Percentiles rank a stretch among this genome's conserved stretches.
phyloP scores from a whole-genome alignment of 2,797 vertebrate genomes.

The Simalia tracyae region DNA sequence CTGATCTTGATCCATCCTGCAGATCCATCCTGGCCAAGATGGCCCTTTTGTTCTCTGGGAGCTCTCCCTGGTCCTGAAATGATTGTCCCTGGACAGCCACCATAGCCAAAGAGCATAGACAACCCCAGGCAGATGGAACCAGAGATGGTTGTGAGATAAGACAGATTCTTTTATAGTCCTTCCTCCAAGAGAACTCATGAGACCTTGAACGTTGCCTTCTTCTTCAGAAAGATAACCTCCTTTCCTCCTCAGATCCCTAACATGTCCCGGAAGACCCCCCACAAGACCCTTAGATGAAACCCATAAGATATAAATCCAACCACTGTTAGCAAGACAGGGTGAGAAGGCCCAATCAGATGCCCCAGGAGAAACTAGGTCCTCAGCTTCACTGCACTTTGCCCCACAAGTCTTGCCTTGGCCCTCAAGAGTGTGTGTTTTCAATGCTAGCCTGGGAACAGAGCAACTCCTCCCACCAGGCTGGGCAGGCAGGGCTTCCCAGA shows the following conservation, averaged over 20 bases:
- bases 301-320: neutral
- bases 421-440: neutral
- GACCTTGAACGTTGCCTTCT: neutral
- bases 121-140: neutral
- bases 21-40: neutral
- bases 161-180: neutral
- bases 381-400: neutral
- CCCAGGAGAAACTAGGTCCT: neutral
- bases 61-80: neutral
- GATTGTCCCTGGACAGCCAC: neutral
- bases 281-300: neutral
- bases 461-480: neutral
- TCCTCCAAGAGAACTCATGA: neutral
- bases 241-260: neutral
- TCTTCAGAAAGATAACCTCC: neutral
- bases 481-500: neutral
- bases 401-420: neutral
- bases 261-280: neutral
- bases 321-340: neutral
- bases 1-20: neutral
- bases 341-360: neutral
- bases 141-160: neutral
- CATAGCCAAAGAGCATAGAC: neutral
- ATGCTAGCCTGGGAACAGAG: neutral
- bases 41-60: neutral